A percentile compares a stretch with the other conserved stretches of the same genome.
Conservation (phyloP, 2,797 vertebrate species). For the Etheostoma perlongum region DNA sequence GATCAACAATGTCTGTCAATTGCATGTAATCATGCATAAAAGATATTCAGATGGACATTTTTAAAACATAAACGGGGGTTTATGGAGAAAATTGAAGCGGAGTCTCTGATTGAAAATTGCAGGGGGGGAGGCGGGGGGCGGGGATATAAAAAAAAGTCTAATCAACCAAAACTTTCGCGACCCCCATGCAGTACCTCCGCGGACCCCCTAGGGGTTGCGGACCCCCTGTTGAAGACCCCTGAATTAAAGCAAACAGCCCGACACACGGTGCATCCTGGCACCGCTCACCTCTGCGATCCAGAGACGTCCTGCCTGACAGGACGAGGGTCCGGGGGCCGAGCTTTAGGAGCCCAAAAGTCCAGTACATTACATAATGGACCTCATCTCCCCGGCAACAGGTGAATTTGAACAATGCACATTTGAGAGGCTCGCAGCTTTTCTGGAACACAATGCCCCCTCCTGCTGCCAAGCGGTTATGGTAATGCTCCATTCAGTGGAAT, state of each 20-base stretch:
- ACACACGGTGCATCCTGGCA: slow-evolving; percentile 53
- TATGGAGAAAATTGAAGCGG: no score
- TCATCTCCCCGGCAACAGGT: slow-evolving; percentile 75
- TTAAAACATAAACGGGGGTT: no score
- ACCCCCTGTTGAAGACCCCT: no score
- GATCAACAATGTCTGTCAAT: no score
- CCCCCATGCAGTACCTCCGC: no score
- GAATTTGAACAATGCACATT: slow-evolving; percentile 72
- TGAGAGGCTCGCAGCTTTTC: slow-evolving; percentile 69
- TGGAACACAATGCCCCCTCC: slow-evolving; percentile 69
- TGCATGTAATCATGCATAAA: no score
- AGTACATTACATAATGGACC: slow-evolving; percentile 65
- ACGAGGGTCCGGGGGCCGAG: slow-evolving; percentile 40
- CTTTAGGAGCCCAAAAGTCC: slow-evolving; percentile 61
- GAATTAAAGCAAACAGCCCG: slow-evolving; percentile 60
- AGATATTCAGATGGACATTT: no score
- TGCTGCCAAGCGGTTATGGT: slow-evolving; percentile 80
- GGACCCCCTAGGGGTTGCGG: no score
- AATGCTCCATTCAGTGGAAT: slow-evolving; percentile 78
- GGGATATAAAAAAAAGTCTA: no score
- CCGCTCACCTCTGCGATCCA: slow-evolving; percentile 22
- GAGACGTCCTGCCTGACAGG: slow-evolving; percentile 55
- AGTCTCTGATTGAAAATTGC: no score
- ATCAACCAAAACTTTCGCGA: no score
- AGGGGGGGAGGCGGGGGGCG: no score